Evolutionary conservation across 2,113 vertebrate genomes (phyloP), one percentile per base, ranked within the genome.

Genomic region (Hippoglossus stenolepis): DNA sequence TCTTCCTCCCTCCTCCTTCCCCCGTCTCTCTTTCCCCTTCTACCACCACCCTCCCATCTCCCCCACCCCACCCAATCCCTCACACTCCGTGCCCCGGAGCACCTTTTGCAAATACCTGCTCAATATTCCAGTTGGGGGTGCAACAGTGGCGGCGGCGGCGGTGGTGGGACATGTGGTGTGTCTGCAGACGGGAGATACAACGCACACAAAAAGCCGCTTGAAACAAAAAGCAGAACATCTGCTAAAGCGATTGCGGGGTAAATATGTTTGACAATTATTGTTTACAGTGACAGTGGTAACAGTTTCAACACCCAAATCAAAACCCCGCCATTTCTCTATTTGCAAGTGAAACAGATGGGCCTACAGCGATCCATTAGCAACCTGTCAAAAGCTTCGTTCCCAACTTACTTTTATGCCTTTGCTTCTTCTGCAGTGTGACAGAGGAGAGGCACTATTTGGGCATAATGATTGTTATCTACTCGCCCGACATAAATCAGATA

Each of bases 201-300:
- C 83, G 65, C 84, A 88, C 81, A 93, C 53, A 93, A 93, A 91
- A 95, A 94, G 92, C 85, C 65, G 89, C 90, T 88, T 89, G 91
- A 95, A 94, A 95, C 91, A 94, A 93, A 95, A 95, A 94, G 88
- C 90, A 90, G 92, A 94, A 95, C 95, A 96, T 96, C 95, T 96
- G 95, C 94, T 95, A 96, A 95, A 94, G 94, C 92, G 93, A 94
- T 94, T 93, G 94, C 90, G 92, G 94, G 91, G 94, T 95, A 95
- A 96, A 95, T 95, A 95, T 95, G 94, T 95, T 95, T 94, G 94
- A 95, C 94, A 94, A 95, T 96, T 95, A 95, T 95, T 95, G 95
- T 96, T 96, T 95, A 95, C 95, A 96, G 94, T 96, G 94, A 95
- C 94, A 95, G 93, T 95, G 93, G 94, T 94, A 95, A 95, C 94